phyloP scores from a whole-genome alignment of 1,140 invertebrate genomes.

The Panagrolaimus sp. region DNA sequence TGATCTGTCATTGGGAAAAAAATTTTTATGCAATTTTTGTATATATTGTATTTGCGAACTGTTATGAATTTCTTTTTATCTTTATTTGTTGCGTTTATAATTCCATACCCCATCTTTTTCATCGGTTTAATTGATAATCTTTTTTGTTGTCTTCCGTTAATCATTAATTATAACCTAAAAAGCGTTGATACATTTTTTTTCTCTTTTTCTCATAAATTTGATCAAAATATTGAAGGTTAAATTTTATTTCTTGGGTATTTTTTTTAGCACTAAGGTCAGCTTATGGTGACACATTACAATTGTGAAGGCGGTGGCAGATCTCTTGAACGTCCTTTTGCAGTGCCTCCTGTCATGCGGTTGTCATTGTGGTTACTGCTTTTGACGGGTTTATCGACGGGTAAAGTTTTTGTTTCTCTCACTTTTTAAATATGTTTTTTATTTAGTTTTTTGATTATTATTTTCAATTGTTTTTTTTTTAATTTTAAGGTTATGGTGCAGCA shows the following conservation, averaged over 20 bases:
- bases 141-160: no score
- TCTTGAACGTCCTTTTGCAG: slow-evolving; percentile 5
- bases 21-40: no score
- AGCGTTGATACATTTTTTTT: no score
- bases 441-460: neutral
- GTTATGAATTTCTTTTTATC: no score
- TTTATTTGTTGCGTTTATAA: no score
- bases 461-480: neutral
- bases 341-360: slow-evolving; percentile 9
- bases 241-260: neutral
- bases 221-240: no score
- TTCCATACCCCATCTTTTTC: no score
- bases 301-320: slow-evolving; percentile 1
- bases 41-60: no score
- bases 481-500: slow-evolving; percentile 15
- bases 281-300: slow-evolving; percentile 17
- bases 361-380: slow-evolving; percentile 13
- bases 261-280: neutral
- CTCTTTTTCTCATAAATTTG: no score
- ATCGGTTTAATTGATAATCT: no score
- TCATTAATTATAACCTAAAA: no score
- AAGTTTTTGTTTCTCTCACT: slow-evolving; percentile 5
- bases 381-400: slow-evolving; percentile 15
- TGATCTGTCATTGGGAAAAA: slow-evolving; percentile 4
- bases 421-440: neutral